Evolutionary conservation across 2,113 vertebrate genomes (phyloP).

Genomic region (Chloropsis cyanopogon): DNA sequence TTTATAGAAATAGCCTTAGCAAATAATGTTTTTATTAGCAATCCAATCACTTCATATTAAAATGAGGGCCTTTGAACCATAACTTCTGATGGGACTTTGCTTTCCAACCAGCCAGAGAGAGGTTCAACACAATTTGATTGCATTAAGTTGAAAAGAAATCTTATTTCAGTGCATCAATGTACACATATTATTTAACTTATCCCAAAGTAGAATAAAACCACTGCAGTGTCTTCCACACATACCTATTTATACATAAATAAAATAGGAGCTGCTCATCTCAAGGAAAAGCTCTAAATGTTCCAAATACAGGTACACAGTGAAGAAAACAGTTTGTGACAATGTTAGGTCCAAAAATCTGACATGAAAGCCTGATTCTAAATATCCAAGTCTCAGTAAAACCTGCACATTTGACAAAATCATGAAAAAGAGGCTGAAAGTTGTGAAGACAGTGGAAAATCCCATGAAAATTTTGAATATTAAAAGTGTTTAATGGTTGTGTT

Average conservation of each 20-base stretch:
- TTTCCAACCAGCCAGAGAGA: neutral
- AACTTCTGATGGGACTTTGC: neutral
- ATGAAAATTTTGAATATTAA: neutral
- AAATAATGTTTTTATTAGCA: neutral
- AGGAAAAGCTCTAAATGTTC: neutral
- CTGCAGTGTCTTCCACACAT: neutral
- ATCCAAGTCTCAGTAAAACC: neutral
- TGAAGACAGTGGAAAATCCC: neutral
- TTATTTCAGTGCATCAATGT: neutral
- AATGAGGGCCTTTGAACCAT: neutral
- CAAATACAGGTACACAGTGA: neutral
- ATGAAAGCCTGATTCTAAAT: neutral
- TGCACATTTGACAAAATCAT: neutral
- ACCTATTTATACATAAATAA: neutral
- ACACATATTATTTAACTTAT: neutral
- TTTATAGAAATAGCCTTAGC: neutral
- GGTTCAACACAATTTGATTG: neutral
- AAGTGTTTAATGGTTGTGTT: neutral
- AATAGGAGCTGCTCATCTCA: neutral
- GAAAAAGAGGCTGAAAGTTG: neutral
- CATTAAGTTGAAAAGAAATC: neutral
- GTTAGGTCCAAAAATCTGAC: neutral
- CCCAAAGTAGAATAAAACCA: neutral
- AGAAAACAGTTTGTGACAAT: neutral
- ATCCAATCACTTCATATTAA: neutral